Conservation (phyloP, 2,888 invertebrate species). For the Latrodectus elegans region DNA sequence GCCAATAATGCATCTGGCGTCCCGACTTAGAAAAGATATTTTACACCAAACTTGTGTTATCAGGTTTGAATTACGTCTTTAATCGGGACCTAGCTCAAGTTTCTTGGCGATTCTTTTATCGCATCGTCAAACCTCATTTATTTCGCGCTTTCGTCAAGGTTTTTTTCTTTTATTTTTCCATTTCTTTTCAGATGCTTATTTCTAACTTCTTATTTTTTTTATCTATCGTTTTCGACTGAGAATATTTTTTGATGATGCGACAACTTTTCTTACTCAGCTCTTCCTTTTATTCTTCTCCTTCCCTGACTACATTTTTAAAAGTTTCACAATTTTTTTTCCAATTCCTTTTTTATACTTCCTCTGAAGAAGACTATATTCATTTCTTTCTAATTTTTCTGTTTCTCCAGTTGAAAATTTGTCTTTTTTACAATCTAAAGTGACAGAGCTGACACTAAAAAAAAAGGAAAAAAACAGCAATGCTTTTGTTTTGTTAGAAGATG, state of each 20-base stretch:
- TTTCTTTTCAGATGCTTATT: constrained; percentile 48
- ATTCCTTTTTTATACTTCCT: constrained; percentile 11
- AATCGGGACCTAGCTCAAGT: constrained; percentile 60
- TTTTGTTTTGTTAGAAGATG: neutral
- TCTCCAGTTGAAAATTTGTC: too few species aligned
- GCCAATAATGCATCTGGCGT: constrained; percentile 50
- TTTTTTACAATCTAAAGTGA: too few species aligned
- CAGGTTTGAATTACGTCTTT: constrained; percentile 58
- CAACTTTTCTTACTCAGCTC: constrained; percentile 21
- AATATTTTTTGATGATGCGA: constrained; percentile 61
- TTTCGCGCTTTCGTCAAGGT: constrained; percentile 49
- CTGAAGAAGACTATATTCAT: constrained; percentile 10
- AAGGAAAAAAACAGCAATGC: neutral
- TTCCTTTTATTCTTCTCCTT: constrained; percentile 10
- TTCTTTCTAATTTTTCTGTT: neutral
- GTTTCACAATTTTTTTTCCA: constrained; percentile 12
- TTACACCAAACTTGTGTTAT: constrained; percentile 55
- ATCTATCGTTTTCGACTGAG: constrained; percentile 45
- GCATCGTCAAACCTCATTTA: constrained; percentile 56
- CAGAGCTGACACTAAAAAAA: neutral
- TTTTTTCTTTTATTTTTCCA: constrained; percentile 17
- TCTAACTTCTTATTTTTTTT: constrained; percentile 58
- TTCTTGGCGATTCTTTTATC: constrained; percentile 54
- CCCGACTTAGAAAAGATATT: constrained; percentile 43
- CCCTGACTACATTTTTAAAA: constrained; percentile 8